These are phyloP conservation scores for Prunella strophiata DNA, from an alignment of 2,797 vertebrate genomes.

Conservation along the genomic window DNA sequence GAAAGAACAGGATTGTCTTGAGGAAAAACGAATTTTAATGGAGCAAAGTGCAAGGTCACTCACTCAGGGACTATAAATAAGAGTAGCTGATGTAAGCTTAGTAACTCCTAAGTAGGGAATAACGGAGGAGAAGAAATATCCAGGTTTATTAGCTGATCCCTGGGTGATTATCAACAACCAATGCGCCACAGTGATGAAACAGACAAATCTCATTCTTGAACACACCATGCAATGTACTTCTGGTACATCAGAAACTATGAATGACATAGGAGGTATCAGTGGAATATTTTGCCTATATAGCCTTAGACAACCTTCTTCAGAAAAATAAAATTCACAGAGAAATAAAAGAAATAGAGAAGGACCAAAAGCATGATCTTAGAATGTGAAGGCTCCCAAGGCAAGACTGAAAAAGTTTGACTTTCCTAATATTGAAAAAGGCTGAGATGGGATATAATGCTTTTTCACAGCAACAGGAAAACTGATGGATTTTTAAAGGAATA, in stretches of 20 bases:
- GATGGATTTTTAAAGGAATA: neutral
- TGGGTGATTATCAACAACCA: neutral
- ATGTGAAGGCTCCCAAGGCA: neutral
- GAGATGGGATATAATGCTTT: neutral
- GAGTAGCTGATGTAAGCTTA: neutral
- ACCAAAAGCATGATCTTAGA: neutral
- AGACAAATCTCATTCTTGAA: neutral
- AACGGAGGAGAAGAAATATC: neutral
- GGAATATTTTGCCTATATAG: neutral
- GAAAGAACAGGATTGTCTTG: slow-evolving; percentile 1
- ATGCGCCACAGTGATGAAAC: neutral
- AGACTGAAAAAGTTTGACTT: neutral
- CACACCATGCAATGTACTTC: neutral
- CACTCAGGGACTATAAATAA: slow-evolving; percentile 10
- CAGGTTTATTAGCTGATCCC: neutral
- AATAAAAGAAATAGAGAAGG: neutral
- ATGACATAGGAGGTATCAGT: neutral
- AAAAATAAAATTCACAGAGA: neutral
- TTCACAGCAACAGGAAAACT: neutral
- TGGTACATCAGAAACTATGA: neutral
- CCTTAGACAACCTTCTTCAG: neutral
- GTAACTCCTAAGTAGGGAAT: neutral
- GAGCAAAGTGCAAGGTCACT: neutral
- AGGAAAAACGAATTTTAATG: slow-evolving; percentile 28
- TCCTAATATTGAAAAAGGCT: neutral